Evolutionary conservation across 2,797 vertebrate species (phyloP).

Genomic region (Bucorvus abyssinicus): DNA sequence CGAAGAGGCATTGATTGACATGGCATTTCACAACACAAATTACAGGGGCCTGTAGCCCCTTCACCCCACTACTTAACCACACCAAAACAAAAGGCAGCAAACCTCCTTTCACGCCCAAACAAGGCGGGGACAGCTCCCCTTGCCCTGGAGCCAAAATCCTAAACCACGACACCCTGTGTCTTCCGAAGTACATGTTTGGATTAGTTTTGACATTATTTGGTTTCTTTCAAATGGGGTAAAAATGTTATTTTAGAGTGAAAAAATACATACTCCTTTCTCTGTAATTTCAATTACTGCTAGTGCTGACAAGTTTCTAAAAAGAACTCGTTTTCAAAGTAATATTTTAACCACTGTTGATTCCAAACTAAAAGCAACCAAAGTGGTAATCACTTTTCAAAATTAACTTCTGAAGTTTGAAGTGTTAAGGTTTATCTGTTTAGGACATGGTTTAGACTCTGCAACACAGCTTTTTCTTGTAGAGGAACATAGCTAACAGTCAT

Average conservation of each 20-base stretch:
- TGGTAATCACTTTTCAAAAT: conserved; percentile 12
- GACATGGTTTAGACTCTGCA: not conserved
- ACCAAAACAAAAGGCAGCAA: no score
- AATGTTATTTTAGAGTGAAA: not conserved
- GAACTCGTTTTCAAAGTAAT: not conserved
- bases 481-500: conserved; percentile 49
- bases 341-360: not conserved
- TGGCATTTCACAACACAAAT: no score
- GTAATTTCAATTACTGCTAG: not conserved
- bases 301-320: not conserved
- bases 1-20: no score
- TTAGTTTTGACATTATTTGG: not conserved
- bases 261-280: not conserved
- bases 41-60: no score
- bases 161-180: not conserved
- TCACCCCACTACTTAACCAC: no score
- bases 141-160: no score
- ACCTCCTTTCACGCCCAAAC: no score
- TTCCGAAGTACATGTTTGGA: not conserved
- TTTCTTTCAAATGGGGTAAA: not conserved
- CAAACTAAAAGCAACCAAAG: not conserved
- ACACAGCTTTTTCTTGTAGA: not conserved
- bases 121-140: no score
- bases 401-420: conserved; percentile 2
- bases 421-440: conserved; percentile 20